Evolutionary conservation across 2,797 vertebrate species (phyloP), one percentile per base, ranked within the genome.

Genomic region (Naso thynnoides): DNA sequence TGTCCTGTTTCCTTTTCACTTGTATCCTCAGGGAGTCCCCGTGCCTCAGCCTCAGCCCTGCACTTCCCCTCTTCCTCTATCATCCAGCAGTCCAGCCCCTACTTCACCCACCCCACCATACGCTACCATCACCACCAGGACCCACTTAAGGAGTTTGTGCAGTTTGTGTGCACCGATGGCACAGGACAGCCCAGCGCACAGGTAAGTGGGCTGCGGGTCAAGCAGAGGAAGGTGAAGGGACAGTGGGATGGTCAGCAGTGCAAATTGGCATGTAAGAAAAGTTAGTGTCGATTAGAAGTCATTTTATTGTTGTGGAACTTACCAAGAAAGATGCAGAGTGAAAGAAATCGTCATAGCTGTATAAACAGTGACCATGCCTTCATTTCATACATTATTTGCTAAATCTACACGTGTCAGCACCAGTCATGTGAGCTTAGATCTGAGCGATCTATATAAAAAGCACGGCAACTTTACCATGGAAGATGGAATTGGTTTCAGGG

Each of bases 71-170:
- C 97, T 76, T 96, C 96, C 55, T 97, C 97, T 89, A 97, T 98
- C 93, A 97, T 98, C 91, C 97, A 98, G 95, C 97, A 98, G 93
- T 97, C 97, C 88, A 96, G 96, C 92, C 97, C 97, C 9, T 98
- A 98, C 92, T 98, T 98, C 93, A 96, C 97, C 72, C 97, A 98
- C 93, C 97, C 97, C 70, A 97, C 97, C 94, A 98, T 98, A 94
- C 97, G 97, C 88, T 98, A 98, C 94, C 97, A 98, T 92, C 97
- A 98, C 94, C 97, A 97, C 77, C 97, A 98, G 95, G 97, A 98
- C 93, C 97, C 97, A 8, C 96, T 99, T 90, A 98, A 99, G 95
- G 97, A 99, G 93, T 98, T 99, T 73, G 97, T 98, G 89, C 97
- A 98, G 95, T 98, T 99, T 75, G 97, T 98, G 93, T 98, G 97